Evolutionary conservation across 1,140 invertebrate genomes (phyloP).

Genomic region (Chlorops oryzae): DNA sequence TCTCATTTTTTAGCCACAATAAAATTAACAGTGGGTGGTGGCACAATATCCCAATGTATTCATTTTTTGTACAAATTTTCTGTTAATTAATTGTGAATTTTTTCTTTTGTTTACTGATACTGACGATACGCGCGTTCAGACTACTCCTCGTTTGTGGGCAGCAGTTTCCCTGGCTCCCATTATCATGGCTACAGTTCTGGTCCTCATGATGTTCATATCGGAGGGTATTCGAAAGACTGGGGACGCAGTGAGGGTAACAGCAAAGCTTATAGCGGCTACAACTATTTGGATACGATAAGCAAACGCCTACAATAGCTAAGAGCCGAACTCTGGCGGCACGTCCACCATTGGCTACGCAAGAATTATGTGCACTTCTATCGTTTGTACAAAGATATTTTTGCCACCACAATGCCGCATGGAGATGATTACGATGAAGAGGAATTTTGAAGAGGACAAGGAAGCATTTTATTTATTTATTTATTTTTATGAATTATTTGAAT

Average conservation of each 20-base stretch:
- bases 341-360: background rate
- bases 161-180: conserved; percentile 35
- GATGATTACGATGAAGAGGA: no score
- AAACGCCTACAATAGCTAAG: conserved; percentile 32
- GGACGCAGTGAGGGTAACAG: conserved; percentile 38
- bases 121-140: conserved; percentile 20
- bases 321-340: background rate
- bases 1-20: no score
- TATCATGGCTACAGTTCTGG: conserved; percentile 20
- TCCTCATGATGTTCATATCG: conserved; percentile 28
- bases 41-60: no score
- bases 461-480: background rate
- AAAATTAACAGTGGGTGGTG: no score
- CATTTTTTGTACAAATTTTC: no score
- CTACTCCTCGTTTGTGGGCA: conserved; percentile 40
- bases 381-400: no score
- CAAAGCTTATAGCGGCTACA: conserved; percentile 38
- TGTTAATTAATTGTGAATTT: background rate
- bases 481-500: no score
- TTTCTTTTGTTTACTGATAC: no score
- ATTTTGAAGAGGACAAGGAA: background rate
- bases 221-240: conserved; percentile 39
- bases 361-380: conserved; percentile 11
- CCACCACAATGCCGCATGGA: no score
- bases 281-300: conserved; percentile 42